Evolutionary conservation across 2,797 vertebrate genomes (phyloP).

Genomic region (Cossypha heuglini): DNA sequence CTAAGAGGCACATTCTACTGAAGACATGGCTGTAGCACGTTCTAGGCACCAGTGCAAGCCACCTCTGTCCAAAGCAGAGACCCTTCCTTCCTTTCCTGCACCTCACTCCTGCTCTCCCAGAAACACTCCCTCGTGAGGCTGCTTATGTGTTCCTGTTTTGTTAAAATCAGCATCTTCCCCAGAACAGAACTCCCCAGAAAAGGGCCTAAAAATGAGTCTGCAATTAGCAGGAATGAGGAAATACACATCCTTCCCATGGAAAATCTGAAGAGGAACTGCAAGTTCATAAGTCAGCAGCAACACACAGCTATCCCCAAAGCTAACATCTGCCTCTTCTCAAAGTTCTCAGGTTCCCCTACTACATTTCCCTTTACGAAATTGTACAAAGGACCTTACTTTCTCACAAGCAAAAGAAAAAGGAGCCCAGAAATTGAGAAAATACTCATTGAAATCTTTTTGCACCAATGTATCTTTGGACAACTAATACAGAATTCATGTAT

Average conservation of each 20-base stretch:
- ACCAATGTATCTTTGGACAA: not conserved
- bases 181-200: not conserved
- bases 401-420: not conserved
- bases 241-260: not conserved
- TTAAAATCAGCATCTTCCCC: not conserved
- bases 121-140: rapidly evolving
- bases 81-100: not conserved
- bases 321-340: not conserved
- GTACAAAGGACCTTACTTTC: not conserved
- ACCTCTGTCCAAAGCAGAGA: not conserved
- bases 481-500: not conserved
- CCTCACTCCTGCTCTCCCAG: not conserved
- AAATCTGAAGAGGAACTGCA: not conserved
- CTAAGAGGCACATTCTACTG: not conserved
- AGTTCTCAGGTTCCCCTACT: not conserved
- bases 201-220: not conserved
- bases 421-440: not conserved
- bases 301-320: not conserved
- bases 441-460: no score
- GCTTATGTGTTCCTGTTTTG: not conserved
- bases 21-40: not conserved
- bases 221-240: not conserved
- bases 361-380: not conserved
- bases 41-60: not conserved
- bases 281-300: not conserved